These are phyloP conservation scores for Pempheris klunzingeri DNA, from an alignment of 2,797 vertebrate genomes.

Conservation along the genomic window DNA sequence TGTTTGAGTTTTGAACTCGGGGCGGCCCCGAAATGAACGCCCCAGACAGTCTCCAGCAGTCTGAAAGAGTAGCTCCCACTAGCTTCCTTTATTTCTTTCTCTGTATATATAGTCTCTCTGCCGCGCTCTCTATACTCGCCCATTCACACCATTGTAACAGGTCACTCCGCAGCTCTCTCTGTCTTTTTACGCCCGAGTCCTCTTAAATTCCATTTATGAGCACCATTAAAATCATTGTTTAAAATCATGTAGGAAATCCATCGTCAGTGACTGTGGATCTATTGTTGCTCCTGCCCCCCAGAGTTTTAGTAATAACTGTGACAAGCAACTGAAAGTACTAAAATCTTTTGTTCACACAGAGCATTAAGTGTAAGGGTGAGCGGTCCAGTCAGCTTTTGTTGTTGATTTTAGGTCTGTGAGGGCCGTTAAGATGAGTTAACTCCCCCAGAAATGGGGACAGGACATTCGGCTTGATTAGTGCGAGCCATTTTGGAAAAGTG, in stretches of 20 bases:
- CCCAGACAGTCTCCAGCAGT: constrained; percentile 84
- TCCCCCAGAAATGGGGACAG: neutral
- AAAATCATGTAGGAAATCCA: constrained; percentile 83
- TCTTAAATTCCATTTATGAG: constrained; percentile 80
- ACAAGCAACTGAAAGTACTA: constrained; percentile 59
- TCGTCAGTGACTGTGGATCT: constrained; percentile 56
- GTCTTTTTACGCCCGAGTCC: constrained; percentile 73
- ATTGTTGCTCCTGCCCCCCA: constrained; percentile 58
- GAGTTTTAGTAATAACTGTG: constrained; percentile 77
- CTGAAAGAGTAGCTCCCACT: constrained; percentile 78
- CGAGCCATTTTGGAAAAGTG: constrained; percentile 29
- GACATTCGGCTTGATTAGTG: constrained; percentile 38
- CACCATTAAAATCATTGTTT: constrained; percentile 83
- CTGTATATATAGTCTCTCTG: constrained; percentile 63
- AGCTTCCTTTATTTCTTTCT: constrained; percentile 68
- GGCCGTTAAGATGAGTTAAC: constrained; percentile 24
- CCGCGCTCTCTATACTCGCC: constrained; percentile 43
- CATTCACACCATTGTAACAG: constrained; percentile 75
- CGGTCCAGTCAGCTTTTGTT: constrained; percentile 55
- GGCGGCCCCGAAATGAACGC: constrained; percentile 81
- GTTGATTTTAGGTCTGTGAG: constrained; percentile 43
- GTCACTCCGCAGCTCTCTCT: constrained; percentile 55
- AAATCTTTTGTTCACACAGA: constrained; percentile 57
- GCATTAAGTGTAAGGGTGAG: constrained; percentile 53
- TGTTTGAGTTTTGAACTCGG: constrained; percentile 87